A percentile compares a stretch with the other conserved stretches of the same genome.
These are phyloP conservation scores for Chymomyza costata DNA, from an alignment of 1,140 invertebrate genomes.

Conservation along the genomic window DNA sequence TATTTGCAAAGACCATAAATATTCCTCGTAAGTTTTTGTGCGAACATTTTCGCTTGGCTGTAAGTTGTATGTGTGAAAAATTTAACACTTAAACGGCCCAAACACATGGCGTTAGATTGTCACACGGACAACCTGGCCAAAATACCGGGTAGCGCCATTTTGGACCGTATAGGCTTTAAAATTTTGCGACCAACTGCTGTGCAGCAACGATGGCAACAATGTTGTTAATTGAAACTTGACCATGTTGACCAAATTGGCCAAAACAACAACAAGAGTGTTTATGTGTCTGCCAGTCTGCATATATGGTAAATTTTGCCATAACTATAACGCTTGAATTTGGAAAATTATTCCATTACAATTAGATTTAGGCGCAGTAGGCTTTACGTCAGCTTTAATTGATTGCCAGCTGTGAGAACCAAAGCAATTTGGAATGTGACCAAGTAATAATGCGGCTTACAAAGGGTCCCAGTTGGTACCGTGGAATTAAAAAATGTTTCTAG, in stretches of 20 bases:
- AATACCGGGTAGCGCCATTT: slow-evolving; percentile 20
- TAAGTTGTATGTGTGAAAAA: slow-evolving; percentile 32
- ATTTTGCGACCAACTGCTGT: slow-evolving; percentile 19
- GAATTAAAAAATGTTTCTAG: too few relatives aligned
- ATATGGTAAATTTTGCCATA: slow-evolving; percentile 72
- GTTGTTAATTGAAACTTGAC: slow-evolving; percentile 68
- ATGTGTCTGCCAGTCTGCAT: slow-evolving; percentile 27
- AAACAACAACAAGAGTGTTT: too few relatives aligned
- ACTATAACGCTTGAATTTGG: slow-evolving; percentile 48
- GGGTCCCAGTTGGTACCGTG: too few relatives aligned
- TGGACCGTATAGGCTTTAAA: slow-evolving; percentile 42
- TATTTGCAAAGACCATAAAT: too few relatives aligned
- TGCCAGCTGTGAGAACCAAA: slow-evolving; percentile 60
- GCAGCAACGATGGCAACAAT: slow-evolving; percentile 14
- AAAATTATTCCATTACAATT: slow-evolving; percentile 62
- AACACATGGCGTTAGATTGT: background rate
- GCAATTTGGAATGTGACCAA: slow-evolving; percentile 12
- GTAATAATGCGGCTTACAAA: too few relatives aligned
- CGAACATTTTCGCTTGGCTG: slow-evolving; percentile 15
- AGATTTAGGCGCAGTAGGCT: slow-evolving; percentile 57
- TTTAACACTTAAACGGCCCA: slow-evolving; percentile 41
- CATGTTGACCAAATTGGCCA: slow-evolving; percentile 64
- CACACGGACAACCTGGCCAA: too few relatives aligned
- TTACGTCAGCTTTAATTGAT: slow-evolving; percentile 51
- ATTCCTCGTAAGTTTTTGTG: slow-evolving; percentile 22